Percentiles rank a stretch among this genome's conserved stretches.
Evolutionary conservation across 2,888 invertebrate genomes (phyloP).

Genomic region (Blomia tropicalis): DNA sequence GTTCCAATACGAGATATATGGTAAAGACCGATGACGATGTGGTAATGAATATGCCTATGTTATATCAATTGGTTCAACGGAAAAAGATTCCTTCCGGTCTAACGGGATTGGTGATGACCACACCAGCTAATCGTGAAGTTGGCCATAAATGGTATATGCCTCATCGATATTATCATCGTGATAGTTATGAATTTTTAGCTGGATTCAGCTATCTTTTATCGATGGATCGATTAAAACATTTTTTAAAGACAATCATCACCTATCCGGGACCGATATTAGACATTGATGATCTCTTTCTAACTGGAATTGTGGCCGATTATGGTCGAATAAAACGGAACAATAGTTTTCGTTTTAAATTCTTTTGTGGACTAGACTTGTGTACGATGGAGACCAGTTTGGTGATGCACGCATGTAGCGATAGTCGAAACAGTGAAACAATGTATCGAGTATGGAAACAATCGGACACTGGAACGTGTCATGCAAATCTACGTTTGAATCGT

Average conservation of each 20-base stretch:
- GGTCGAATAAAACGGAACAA: not conserved
- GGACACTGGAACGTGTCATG: not conserved
- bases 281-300: conserved; percentile 23
- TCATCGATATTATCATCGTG: not conserved
- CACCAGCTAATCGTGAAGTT: conserved; percentile 7
- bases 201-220: conserved; percentile 21
- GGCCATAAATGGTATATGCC: conserved; percentile 23
- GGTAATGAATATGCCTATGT: conserved; percentile 21
- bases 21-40: conserved; percentile 27
- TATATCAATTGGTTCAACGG: conserved; percentile 7
- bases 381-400: conserved; percentile 8
- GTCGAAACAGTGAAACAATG: conserved; percentile 5
- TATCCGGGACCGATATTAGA: conserved; percentile 17
- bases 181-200: conserved; percentile 13
- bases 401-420: conserved; percentile 6
- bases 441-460: conserved; percentile 10
- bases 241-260: conserved; percentile 5
- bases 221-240: conserved; percentile 1
- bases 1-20: conserved; percentile 17
- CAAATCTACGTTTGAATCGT: not conserved
- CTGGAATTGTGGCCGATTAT: conserved; percentile 18
- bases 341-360: conserved; percentile 12
- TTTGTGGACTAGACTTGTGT: conserved; percentile 1
- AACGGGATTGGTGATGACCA: conserved; percentile 13
- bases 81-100: conserved; percentile 8